Conservation (phyloP, 64 coral and sea anemone genomes). For the Dendrophyllia cribrosa region DNA sequence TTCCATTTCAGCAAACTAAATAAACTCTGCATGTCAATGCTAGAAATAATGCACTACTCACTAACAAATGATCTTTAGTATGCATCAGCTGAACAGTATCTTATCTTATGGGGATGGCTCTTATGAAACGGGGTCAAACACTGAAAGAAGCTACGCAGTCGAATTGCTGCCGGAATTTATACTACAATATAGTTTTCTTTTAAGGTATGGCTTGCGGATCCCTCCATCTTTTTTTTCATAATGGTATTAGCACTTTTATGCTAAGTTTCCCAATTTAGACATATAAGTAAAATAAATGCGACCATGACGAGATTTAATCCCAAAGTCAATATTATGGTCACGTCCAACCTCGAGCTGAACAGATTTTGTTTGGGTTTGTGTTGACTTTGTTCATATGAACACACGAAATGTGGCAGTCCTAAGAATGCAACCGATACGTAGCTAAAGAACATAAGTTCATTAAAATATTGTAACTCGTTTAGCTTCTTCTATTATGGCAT, state of each 20-base stretch:
- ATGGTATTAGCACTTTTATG: background rate
- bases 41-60: no score
- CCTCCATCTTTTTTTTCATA: no score
- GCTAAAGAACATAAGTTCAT: background rate
- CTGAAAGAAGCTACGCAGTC: no score
- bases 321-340: conserved; percentile 80
- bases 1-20: no score
- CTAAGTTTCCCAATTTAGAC: background rate
- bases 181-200: no score
- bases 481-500: background rate
- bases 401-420: background rate
- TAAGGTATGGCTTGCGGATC: no score
- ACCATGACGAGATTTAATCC: conserved; percentile 10
- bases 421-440: conserved; percentile 14
- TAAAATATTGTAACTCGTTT: conserved; percentile 3
- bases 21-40: no score
- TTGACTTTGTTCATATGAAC: background rate
- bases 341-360: conserved; percentile 16
- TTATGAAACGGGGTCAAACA: no score
- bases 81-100: no score
- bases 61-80: no score
- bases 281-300: background rate
- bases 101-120: no score
- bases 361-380: conserved; percentile 3
- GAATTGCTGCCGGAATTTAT: no score